Evolutionary conservation across 1,140 invertebrate species (phyloP).

Genomic region (Babylonia areolata): DNA sequence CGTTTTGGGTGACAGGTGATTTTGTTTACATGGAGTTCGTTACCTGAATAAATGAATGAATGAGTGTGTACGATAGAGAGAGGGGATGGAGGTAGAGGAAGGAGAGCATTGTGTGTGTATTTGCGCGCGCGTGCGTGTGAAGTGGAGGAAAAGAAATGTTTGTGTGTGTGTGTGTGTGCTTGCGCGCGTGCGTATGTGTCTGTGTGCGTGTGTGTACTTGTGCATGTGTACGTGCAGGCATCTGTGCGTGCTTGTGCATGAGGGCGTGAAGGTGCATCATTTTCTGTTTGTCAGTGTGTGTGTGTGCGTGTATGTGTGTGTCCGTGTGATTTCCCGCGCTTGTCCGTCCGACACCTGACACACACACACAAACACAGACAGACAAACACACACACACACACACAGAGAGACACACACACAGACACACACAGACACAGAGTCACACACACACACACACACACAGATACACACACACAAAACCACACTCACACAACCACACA

Average conservation of each 20-base stretch:
- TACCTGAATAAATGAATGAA: too few species aligned
- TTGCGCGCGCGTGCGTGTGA: not conserved
- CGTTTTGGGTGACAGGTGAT: too few species aligned
- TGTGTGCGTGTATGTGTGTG: not conserved
- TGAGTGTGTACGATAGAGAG: not conserved
- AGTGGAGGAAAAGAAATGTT: too few species aligned
- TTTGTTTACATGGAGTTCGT: too few species aligned
- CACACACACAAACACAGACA: too few species aligned
- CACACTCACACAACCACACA: too few species aligned
- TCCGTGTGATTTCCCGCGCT: not conserved
- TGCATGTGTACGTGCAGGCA: not conserved
- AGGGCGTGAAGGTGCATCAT: not conserved
- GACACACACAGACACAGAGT: too few species aligned
- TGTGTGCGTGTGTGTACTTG: not conserved
- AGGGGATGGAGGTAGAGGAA: too few species aligned
- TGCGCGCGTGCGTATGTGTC: not conserved
- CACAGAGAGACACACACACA: not conserved
- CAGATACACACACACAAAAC: too few species aligned
- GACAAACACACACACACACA: not conserved
- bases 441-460: too few species aligned
- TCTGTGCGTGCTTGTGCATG: not conserved
- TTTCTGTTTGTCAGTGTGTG: not conserved
- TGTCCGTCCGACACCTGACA: not conserved
- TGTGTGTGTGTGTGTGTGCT: not conserved
- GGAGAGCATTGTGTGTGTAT: not conserved